phyloP scores from a whole-genome alignment of 2,113 vertebrate genomes.

The Proterorhinus semilunaris region DNA sequence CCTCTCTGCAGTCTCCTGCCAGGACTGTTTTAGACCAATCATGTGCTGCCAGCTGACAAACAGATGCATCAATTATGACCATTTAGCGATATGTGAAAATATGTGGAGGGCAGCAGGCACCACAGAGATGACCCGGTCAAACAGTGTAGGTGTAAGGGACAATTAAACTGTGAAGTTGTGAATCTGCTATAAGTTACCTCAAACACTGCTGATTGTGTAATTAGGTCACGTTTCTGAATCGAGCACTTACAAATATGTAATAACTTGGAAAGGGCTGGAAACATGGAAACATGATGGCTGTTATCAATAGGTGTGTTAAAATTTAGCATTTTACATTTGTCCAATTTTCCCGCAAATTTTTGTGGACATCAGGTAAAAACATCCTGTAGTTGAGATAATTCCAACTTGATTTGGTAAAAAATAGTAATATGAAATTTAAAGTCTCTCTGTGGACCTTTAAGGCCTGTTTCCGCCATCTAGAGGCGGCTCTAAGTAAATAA shows the following conservation, averaged over 20 bases:
- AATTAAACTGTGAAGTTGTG: neutral
- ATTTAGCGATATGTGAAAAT: slow-evolving; percentile 87
- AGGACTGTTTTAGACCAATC: slow-evolving; percentile 81
- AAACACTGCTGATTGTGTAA: neutral
- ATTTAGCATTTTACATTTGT: neutral
- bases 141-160: slow-evolving; percentile 31
- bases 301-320: no score
- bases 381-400: neutral
- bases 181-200: neutral
- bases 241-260: neutral
- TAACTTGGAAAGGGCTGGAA: neutral
- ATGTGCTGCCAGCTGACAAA: slow-evolving; percentile 88
- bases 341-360: no score
- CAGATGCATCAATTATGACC: slow-evolving; percentile 89
- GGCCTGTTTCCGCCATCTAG: slow-evolving; percentile 80
- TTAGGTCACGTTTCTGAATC: neutral
- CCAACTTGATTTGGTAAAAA: neutral
- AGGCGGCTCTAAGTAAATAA: slow-evolving; percentile 64
- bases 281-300: no score
- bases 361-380: neutral
- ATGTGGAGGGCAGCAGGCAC: slow-evolving; percentile 85
- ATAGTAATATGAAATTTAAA: neutral
- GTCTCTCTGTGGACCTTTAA: slow-evolving; percentile 30
- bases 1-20: slow-evolving; percentile 25
- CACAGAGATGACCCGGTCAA: slow-evolving; percentile 77